Evolutionary conservation across 2,113 vertebrate genomes (phyloP).

Genomic region (Hylia prasina): DNA sequence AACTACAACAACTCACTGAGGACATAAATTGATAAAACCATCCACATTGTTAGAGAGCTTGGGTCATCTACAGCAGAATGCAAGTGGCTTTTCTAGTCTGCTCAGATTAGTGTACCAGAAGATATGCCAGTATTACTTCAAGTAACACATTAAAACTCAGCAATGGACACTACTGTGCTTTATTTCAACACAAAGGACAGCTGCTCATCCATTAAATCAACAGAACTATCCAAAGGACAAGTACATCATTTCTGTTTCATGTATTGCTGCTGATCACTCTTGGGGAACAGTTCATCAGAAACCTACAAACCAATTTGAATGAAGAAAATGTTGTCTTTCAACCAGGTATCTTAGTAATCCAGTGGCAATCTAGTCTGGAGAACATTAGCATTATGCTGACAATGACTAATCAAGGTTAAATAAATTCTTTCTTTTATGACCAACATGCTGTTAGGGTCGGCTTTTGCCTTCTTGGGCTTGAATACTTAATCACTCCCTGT

Average conservation of each 20-base stretch:
- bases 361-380: slow-evolving; percentile 67
- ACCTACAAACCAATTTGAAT: slow-evolving; percentile 36
- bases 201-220: slow-evolving; percentile 53
- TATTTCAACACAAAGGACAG: slow-evolving; percentile 72
- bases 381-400: slow-evolving; percentile 67
- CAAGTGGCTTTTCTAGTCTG: slow-evolving; percentile 68
- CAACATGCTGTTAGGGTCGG: slow-evolving; percentile 63
- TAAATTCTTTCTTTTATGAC: slow-evolving; percentile 54
- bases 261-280: slow-evolving; percentile 36
- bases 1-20: background rate
- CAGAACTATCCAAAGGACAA: slow-evolving; percentile 46
- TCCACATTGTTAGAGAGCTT: slow-evolving; percentile 16
- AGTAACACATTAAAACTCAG: slow-evolving; percentile 62
- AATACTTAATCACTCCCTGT: slow-evolving; percentile 50
- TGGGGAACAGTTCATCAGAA: slow-evolving; percentile 49
- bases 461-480: slow-evolving; percentile 36
- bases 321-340: slow-evolving; percentile 45
- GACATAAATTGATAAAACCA: background rate
- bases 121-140: slow-evolving; percentile 68
- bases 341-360: slow-evolving; percentile 51
- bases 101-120: slow-evolving; percentile 68
- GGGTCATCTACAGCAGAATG: slow-evolving; percentile 43
- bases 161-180: slow-evolving; percentile 65
- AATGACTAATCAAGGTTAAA: slow-evolving; percentile 61
- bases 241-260: slow-evolving; percentile 31